A percentile compares a stretch with the other conserved stretches of the same genome.
These are phyloP conservation scores for Embiotoca jacksoni DNA, from an alignment of 2,113 vertebrate genomes.

Conservation along the genomic window DNA sequence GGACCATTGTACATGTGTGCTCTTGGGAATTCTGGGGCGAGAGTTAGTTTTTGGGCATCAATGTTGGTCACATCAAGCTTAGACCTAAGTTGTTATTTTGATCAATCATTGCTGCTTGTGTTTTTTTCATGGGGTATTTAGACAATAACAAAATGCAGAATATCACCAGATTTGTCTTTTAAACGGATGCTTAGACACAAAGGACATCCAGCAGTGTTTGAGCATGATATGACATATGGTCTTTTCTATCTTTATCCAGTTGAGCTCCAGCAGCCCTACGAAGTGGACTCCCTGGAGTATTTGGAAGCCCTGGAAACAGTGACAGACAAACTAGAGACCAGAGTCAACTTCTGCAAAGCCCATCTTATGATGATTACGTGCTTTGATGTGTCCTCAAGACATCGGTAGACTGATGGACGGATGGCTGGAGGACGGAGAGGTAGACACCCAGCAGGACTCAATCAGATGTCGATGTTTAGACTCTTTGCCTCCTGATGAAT, in stretches of 20 bases:
- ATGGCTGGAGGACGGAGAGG: conserved; percentile 9
- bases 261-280: conserved; percentile 93
- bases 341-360: conserved; percentile 99
- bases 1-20: too few species aligned
- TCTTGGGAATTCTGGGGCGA: too few species aligned
- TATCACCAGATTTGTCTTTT: background rate
- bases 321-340: conserved; percentile 94
- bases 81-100: too few species aligned
- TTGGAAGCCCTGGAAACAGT: conserved; percentile 95
- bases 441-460: conserved; percentile 20
- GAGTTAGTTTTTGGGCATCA: too few species aligned
- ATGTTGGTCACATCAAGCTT: too few species aligned
- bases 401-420: conserved; percentile 82
- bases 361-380: conserved; percentile 99
- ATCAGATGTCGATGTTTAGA: conserved; percentile 9
- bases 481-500: background rate
- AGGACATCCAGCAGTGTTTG: background rate
- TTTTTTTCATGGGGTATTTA: too few species aligned
- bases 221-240: background rate
- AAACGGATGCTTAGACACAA: background rate
- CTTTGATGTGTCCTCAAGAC: conserved; percentile 94
- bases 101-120: too few species aligned
- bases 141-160: background rate
- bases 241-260: conserved; percentile 80
- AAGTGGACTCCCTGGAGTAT: conserved; percentile 96